Conservation (phyloP, 2,113 vertebrate genomes). For the Phylloscopus trochilus region DNA sequence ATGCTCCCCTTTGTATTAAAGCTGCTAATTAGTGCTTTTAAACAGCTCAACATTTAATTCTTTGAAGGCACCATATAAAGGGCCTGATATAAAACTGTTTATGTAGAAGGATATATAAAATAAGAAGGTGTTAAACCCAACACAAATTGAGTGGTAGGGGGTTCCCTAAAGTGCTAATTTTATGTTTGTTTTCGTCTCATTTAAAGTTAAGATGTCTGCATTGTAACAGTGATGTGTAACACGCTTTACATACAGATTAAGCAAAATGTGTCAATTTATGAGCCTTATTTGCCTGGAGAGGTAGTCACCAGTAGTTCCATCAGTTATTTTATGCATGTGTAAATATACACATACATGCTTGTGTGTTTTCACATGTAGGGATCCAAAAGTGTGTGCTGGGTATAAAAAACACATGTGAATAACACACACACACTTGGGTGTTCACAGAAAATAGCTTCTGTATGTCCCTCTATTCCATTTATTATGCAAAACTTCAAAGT, state of each 20-base stretch:
- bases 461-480: not conserved
- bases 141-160: conserved; percentile 69
- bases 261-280: conserved; percentile 67
- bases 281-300: conserved; percentile 54
- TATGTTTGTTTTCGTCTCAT: conserved; percentile 75
- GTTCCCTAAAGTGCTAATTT: conserved; percentile 76
- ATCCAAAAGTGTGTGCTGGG: not conserved
- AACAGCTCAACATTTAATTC: conserved; percentile 69
- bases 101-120: conserved; percentile 74
- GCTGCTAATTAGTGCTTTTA: conserved; percentile 79
- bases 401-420: not conserved
- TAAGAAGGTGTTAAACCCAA: conserved; percentile 77
- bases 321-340: conserved; percentile 2
- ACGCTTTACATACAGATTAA: conserved; percentile 65
- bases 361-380: not conserved
- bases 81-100: conserved; percentile 78
- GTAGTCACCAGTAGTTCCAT: conserved; percentile 45
- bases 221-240: conserved; percentile 54
- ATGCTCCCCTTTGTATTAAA: conserved; percentile 63
- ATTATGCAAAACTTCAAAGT: not conserved
- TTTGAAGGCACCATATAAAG: conserved; percentile 69
- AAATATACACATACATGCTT: accelerated
- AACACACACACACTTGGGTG: not conserved
- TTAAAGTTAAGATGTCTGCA: conserved; percentile 74
- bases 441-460: not conserved